A percentile compares a stretch with the other conserved stretches of the same genome.
Evolutionary conservation across 2,888 invertebrate species (phyloP).

Genomic region (Tuta absoluta): DNA sequence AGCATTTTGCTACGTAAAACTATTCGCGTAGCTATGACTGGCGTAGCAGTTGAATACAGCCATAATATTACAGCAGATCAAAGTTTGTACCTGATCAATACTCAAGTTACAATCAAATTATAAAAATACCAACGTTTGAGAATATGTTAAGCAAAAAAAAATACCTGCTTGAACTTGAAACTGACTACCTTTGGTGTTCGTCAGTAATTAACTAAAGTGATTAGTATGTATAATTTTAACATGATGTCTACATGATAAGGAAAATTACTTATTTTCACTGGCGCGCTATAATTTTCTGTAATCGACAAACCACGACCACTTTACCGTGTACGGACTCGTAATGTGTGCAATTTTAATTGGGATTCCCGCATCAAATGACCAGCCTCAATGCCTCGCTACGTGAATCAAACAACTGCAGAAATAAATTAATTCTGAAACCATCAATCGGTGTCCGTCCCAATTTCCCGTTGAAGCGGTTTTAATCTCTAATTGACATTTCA

Average conservation of each 20-base stretch:
- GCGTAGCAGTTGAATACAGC: neutral
- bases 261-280: too few species aligned
- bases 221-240: too few species aligned
- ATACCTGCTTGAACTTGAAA: too few species aligned
- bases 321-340: neutral
- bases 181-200: too few species aligned
- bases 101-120: too few species aligned
- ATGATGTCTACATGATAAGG: too few species aligned
- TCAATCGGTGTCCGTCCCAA: conserved; percentile 57
- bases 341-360: neutral
- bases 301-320: neutral
- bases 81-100: too few species aligned
- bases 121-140: too few species aligned
- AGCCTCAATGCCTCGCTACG: neutral
- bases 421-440: conserved; percentile 59
- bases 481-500: conserved; percentile 68
- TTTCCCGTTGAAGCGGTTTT: conserved; percentile 58
- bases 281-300: too few species aligned
- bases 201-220: too few species aligned
- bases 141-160: too few species aligned
- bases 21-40: neutral
- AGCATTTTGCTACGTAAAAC: conserved; percentile 16
- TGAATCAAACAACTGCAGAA: conserved; percentile 40
- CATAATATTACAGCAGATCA: too few species aligned
- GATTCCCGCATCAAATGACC: conserved; percentile 6